These are phyloP conservation scores for Chymomyza amoena DNA, from an alignment of 2,888 invertebrate genomes.

Conservation along the genomic window DNA sequence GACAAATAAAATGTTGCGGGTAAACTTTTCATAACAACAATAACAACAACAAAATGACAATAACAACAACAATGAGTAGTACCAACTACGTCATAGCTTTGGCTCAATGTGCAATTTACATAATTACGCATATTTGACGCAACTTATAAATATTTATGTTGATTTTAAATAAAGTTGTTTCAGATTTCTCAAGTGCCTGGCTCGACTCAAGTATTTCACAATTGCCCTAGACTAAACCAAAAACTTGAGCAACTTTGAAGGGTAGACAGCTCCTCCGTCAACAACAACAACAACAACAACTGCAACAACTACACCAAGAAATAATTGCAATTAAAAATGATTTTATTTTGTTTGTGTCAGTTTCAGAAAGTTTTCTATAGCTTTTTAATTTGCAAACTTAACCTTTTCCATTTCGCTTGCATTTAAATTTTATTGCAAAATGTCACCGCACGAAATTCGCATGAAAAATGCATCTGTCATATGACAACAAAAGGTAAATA, in stretches of 20 bases:
- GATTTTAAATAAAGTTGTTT: conserved; percentile 38
- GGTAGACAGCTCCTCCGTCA: not conserved
- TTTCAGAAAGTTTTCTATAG: not conserved
- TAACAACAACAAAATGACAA: not conserved
- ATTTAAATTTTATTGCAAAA: not conserved
- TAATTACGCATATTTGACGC: conserved; percentile 61
- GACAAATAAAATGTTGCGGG: conserved; percentile 61
- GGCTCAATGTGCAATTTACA: conserved; percentile 65
- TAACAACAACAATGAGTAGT: not conserved
- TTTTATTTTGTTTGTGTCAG: not conserved
- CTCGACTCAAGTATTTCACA: not conserved
- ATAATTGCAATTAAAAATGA: not conserved
- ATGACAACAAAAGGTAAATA: too few relatives aligned
- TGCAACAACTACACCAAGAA: not conserved
- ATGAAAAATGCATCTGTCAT: not conserved
- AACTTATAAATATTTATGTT: conserved; percentile 68
- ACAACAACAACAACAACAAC: not conserved
- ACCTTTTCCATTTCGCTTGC: not conserved
- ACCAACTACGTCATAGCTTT: conserved; percentile 23
- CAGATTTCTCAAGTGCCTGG: conserved; percentile 2
- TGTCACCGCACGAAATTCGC: not conserved
- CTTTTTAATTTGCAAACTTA: not conserved
- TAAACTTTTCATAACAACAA: conserved; percentile 32
- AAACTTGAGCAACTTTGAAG: not conserved
- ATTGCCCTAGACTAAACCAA: not conserved